Conservation (phyloP, 2,113 vertebrate genomes). For the Donacobius atricapilla region DNA sequence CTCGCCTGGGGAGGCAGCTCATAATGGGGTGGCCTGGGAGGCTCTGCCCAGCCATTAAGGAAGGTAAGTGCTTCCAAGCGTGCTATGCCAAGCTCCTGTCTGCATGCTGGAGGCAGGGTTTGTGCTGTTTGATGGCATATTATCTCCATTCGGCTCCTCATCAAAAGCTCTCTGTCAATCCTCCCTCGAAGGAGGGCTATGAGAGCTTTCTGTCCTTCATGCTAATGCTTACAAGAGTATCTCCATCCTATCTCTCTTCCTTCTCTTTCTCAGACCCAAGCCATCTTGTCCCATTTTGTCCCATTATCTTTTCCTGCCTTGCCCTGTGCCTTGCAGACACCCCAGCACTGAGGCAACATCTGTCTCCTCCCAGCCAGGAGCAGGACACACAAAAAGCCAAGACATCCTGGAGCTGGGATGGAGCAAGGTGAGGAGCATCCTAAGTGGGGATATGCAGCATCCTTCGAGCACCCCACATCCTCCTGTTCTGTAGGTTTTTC, state of each 20-base stretch:
- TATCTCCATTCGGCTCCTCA: not conserved
- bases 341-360: not conserved
- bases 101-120: not conserved
- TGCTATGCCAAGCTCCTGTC: slow-evolving; percentile 9
- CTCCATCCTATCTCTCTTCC: not conserved
- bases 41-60: not conserved
- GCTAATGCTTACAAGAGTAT: not conserved
- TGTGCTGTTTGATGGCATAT: not conserved
- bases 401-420: not conserved
- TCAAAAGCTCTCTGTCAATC: not conserved
- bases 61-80: not conserved
- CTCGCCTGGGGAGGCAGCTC: not conserved
- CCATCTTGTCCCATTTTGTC: not conserved
- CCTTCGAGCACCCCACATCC: not conserved
- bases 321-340: not conserved
- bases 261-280: not conserved
- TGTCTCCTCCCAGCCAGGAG: not conserved
- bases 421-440: not conserved
- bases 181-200: not conserved
- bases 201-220: not conserved
- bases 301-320: not conserved
- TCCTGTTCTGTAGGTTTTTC: not conserved
- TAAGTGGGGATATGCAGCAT: accelerated
- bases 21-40: not conserved
- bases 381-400: not conserved